Conservation (phyloP, 1,140 invertebrate species). For the Drosophila bifasciata region DNA sequence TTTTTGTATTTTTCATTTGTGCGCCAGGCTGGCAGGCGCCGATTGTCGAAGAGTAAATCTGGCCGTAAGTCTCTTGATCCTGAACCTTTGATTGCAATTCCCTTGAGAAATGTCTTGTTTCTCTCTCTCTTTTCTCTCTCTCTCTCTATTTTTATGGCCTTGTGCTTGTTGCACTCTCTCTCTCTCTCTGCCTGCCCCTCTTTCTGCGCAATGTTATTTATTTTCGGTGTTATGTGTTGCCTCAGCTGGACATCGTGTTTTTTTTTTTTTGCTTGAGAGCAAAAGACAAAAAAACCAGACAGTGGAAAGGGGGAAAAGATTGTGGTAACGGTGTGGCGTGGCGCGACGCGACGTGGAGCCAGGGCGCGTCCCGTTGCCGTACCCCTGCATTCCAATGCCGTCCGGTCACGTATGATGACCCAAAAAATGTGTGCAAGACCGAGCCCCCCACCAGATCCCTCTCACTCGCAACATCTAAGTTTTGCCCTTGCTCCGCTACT, state of each 20-base stretch:
- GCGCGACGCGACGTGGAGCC: background rate
- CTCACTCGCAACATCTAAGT: conserved; percentile 1
- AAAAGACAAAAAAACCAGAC: no score
- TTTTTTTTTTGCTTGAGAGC: background rate
- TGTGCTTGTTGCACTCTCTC: conserved; percentile 32
- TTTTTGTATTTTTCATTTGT: no score
- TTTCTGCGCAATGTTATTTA: conserved; percentile 34
- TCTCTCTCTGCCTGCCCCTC: conserved; percentile 1
- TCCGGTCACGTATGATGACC: conserved; percentile 75
- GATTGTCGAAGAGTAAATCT: no score
- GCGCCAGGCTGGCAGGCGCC: no score
- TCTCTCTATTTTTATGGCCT: conserved; percentile 17
- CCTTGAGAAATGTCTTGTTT: no score
- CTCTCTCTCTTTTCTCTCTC: no score
- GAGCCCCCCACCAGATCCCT: background rate
- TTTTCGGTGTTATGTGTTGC: conserved; percentile 68
- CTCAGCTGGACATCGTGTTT: conserved; percentile 61
- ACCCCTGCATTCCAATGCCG: conserved; percentile 32
- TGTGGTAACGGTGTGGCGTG: background rate
- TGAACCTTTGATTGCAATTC: no score
- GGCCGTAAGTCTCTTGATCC: no score
- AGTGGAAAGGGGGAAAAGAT: background rate
- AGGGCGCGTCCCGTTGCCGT: no score
- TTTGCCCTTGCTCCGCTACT: background rate
- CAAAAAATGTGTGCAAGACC: conserved; percentile 52